Evolutionary conservation across 2,113 vertebrate species (phyloP).

Genomic region (Halcyon senegalensis): DNA sequence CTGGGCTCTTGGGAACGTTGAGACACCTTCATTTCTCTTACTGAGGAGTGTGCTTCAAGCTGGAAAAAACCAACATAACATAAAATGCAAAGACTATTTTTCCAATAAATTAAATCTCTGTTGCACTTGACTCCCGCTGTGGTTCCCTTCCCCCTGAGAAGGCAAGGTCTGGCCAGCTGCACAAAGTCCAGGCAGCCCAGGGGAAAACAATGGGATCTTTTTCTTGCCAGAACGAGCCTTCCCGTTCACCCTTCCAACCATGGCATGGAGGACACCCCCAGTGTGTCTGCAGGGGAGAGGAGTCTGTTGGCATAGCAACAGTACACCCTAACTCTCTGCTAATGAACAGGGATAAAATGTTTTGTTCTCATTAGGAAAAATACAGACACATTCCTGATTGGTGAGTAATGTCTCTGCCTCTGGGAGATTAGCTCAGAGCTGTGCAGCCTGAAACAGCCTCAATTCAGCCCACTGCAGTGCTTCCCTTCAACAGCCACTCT

Average conservation of each 20-base stretch:
- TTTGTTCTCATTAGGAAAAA: conserved; percentile 78
- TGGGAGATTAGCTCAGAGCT: conserved; percentile 64
- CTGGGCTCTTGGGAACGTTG: conserved; percentile 38
- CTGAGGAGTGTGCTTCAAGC: conserved; percentile 49
- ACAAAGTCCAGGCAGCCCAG: conserved; percentile 45
- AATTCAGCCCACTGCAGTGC: conserved; percentile 48
- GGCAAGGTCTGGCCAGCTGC: conserved; percentile 44
- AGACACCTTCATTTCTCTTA: conserved; percentile 73
- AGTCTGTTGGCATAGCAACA: conserved; percentile 73
- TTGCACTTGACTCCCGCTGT: conserved; percentile 53
- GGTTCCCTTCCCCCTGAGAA: conserved; percentile 33
- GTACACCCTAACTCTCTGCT: conserved; percentile 63
- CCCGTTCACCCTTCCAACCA: conserved; percentile 55
- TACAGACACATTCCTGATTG: conserved; percentile 76
- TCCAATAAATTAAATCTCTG: conserved; percentile 47
- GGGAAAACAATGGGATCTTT: conserved; percentile 62
- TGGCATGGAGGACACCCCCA: conserved; percentile 51
- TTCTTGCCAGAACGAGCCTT: conserved; percentile 48
- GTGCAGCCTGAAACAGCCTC: conserved; percentile 62
- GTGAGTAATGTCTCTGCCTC: conserved; percentile 76
- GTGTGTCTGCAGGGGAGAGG: conserved; percentile 52
- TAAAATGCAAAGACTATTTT: conserved; percentile 54
- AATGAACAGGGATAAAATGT: conserved; percentile 74
- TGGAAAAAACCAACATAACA: conserved; percentile 63
- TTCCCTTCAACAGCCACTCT: conserved; percentile 42